phyloP scores from a whole-genome alignment of 2,888 invertebrate species.

The Rhamnusium bicolor region DNA sequence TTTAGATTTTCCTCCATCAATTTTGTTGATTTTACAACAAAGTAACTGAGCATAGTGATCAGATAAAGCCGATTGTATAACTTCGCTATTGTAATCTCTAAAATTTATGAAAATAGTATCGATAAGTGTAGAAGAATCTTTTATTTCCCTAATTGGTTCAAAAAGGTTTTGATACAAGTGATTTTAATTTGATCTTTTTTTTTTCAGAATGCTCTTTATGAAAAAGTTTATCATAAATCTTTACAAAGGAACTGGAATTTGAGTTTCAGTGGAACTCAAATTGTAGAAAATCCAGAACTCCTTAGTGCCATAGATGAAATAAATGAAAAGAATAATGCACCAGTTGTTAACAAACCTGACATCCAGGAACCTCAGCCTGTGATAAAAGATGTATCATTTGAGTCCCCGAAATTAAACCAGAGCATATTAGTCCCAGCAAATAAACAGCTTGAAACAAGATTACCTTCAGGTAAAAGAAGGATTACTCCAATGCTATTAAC shows the following conservation, averaged over 20 bases:
- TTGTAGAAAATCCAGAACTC: constrained; percentile 81
- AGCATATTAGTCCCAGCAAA: constrained; percentile 80
- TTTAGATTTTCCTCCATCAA: too few relatives aligned
- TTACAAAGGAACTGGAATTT: constrained; percentile 71
- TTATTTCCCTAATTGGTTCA: too few relatives aligned
- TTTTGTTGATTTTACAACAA: too few relatives aligned
- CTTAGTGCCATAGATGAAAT: constrained; percentile 75
- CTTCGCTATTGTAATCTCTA: too few relatives aligned
- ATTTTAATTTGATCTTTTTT: not conserved
- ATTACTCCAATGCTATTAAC: constrained; percentile 96
- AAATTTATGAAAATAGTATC: too few relatives aligned
- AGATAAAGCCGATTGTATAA: too few relatives aligned
- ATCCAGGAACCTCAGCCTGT: constrained; percentile 49
- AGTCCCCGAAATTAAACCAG: constrained; percentile 59
- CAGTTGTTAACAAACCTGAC: constrained; percentile 34
- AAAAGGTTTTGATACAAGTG: not conserved
- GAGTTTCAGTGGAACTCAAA: constrained; percentile 72
- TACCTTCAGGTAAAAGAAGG: constrained; percentile 94
- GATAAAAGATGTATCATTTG: constrained; percentile 55
- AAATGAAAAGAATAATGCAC: constrained; percentile 69
- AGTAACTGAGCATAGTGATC: too few relatives aligned
- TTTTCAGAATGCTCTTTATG: constrained; percentile 83
- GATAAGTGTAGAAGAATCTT: too few relatives aligned
- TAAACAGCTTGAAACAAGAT: constrained; percentile 94
- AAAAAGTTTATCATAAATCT: constrained; percentile 91